These are phyloP conservation scores for Byasa hedistus DNA, from an alignment of 2,888 invertebrate genomes.

Conservation along the genomic window DNA sequence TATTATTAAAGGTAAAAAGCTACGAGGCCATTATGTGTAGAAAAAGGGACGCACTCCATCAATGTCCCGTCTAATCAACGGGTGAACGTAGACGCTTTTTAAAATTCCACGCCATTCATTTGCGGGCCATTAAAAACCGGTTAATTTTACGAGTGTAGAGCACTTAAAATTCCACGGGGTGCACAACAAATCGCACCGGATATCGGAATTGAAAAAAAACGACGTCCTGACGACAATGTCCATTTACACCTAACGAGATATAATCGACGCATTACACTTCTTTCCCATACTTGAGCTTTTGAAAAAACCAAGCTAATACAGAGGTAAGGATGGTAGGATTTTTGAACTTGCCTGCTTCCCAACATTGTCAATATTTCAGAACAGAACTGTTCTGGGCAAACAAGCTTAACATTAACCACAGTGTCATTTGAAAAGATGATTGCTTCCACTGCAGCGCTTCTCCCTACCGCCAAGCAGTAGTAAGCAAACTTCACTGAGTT, in stretches of 20 bases:
- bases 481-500: too few species aligned
- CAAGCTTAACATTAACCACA: too few species aligned
- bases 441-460: too few species aligned
- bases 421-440: too few species aligned
- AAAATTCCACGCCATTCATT: constrained; percentile 43
- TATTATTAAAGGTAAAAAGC: too few species aligned
- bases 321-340: too few species aligned
- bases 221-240: constrained; percentile 51
- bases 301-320: background rate
- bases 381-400: too few species aligned
- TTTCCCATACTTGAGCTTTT: constrained; percentile 36
- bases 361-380: too few species aligned
- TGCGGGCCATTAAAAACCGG: constrained; percentile 38
- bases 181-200: constrained; percentile 64
- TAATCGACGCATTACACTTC: constrained; percentile 45
- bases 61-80: constrained; percentile 44
- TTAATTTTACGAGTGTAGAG: constrained; percentile 43
- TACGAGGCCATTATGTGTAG: constrained; percentile 9
- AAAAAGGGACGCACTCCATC: constrained; percentile 38
- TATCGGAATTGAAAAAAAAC: constrained; percentile 57
- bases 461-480: too few species aligned
- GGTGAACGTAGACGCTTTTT: constrained; percentile 43
- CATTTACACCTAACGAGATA: constrained; percentile 65
- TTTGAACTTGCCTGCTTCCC: too few species aligned
- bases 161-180: constrained; percentile 50